These are phyloP conservation scores for Entelurus aequoreus DNA, from an alignment of 2,113 vertebrate species.

Conservation along the genomic window DNA sequence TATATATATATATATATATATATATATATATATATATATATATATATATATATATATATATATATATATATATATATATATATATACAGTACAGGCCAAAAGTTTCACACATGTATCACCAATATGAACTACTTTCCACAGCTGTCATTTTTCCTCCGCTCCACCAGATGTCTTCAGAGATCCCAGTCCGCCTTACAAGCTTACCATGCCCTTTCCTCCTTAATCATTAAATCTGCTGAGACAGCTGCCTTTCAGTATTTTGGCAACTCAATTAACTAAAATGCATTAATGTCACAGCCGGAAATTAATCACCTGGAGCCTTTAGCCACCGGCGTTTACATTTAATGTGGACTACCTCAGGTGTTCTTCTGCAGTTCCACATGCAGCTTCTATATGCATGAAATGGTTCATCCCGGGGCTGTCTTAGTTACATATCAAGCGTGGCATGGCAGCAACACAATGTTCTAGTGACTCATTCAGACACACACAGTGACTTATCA, in stretches of 20 bases:
- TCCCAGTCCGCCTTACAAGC: too few species aligned
- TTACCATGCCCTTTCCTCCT: not conserved
- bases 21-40: too few species aligned
- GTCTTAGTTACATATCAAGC: constrained; percentile 1
- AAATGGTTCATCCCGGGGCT: constrained; percentile 14
- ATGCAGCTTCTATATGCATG: constrained; percentile 24
- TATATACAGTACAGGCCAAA: too few species aligned
- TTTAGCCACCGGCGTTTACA: constrained; percentile 19
- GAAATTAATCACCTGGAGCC: constrained; percentile 21
- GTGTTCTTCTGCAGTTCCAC: constrained; percentile 17
- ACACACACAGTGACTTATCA: not conserved
- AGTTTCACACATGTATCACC: too few species aligned
- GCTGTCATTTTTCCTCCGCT: too few species aligned
- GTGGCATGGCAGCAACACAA: not conserved
- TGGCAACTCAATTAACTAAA: not conserved
- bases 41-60: too few species aligned
- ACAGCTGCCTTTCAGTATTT: not conserved
- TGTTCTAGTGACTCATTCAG: not conserved
- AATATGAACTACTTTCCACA: too few species aligned
- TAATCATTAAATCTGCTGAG: not conserved
- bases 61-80: too few species aligned
- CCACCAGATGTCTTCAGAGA: not conserved
- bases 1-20: too few species aligned
- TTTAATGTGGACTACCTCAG: constrained; percentile 22
- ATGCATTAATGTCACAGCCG: constrained; percentile 7